Conservation (phyloP, 2,888 invertebrate species). For the Xestoiulus laeticollis region DNA sequence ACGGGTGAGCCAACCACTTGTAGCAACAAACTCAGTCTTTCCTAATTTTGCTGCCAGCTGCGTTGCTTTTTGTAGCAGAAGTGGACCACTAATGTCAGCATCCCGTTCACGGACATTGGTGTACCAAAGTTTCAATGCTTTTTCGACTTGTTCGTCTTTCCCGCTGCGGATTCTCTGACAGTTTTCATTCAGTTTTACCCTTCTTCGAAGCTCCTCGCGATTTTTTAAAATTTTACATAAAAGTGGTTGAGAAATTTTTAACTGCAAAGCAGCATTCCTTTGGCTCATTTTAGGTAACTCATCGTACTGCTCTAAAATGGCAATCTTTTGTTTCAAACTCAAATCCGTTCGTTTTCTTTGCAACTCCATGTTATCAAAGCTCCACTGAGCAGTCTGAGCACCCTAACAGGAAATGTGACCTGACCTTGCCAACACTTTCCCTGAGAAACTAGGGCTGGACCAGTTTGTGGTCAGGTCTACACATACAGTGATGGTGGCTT, state of each 20-base stretch:
- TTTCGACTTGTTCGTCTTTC: not conserved
- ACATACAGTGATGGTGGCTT: too few relatives aligned
- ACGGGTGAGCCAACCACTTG: not conserved
- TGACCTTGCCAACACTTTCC: too few relatives aligned
- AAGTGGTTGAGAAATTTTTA: not conserved
- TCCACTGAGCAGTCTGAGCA: too few relatives aligned
- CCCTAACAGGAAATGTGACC: too few relatives aligned
- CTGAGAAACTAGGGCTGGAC: too few relatives aligned
- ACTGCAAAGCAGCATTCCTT: not conserved
- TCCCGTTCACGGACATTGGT: slow-evolving; percentile 11
- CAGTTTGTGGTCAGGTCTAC: too few relatives aligned
- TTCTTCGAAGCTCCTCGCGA: not conserved
- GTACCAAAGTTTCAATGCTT: slow-evolving; percentile 24
- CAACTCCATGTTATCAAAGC: too few relatives aligned
- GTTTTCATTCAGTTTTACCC: too few relatives aligned
- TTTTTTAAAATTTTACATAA: not conserved
- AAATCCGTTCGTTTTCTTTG: not conserved
- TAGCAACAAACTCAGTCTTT: not conserved
- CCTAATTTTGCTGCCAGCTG: not conserved
- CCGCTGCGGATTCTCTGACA: not conserved
- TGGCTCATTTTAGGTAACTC: not conserved
- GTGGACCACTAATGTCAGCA: not conserved
- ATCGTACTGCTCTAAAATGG: not conserved
- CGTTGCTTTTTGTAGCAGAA: slow-evolving; percentile 20
- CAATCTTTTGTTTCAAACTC: not conserved